These are phyloP conservation scores for Chanos chanos DNA, from an alignment of 2,797 vertebrate species.

Conservation along the genomic window DNA sequence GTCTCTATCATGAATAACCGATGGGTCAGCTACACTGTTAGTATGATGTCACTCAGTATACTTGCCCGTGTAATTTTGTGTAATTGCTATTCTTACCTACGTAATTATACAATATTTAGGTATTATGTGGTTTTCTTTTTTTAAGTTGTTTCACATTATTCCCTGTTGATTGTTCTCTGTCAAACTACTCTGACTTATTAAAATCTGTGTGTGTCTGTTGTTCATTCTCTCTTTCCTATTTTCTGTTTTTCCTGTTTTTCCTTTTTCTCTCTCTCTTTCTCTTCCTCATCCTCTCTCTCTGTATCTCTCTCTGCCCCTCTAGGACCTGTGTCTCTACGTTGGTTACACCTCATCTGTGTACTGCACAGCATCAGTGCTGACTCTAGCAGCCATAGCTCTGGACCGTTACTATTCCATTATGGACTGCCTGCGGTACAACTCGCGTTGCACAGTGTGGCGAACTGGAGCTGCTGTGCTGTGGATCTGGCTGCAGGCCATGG, in stretches of 20 bases:
- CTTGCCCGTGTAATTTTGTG: neutral
- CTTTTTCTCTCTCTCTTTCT: too few species aligned
- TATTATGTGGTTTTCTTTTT: slow-evolving; percentile 20
- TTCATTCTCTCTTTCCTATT: too few species aligned
- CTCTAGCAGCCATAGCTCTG: slow-evolving; percentile 76
- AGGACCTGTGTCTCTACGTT: slow-evolving; percentile 77
- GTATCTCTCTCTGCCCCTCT: too few species aligned
- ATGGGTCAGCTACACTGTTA: slow-evolving; percentile 68
- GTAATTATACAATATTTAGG: neutral
- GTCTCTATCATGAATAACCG: slow-evolving; percentile 70
- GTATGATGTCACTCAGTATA: slow-evolving; percentile 41
- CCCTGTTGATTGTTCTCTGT: too few species aligned
- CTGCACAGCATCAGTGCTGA: slow-evolving; percentile 78
- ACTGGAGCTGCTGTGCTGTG: slow-evolving; percentile 69
- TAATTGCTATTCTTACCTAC: neutral
- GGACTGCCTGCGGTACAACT: slow-evolving; percentile 75
- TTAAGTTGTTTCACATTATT: too few species aligned
- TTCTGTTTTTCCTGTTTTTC: too few species aligned
- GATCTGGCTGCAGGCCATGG: slow-evolving; percentile 80
- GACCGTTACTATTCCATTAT: slow-evolving; percentile 80
- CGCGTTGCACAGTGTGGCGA: slow-evolving; percentile 71
- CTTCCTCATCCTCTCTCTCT: too few species aligned
- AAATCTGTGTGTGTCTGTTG: too few species aligned
- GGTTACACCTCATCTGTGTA: slow-evolving; percentile 81
- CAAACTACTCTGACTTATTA: too few species aligned